Base-by-base conservation (phyloP, 1,140 invertebrate species). In the Ditylenchus dipsaci region DNA sequence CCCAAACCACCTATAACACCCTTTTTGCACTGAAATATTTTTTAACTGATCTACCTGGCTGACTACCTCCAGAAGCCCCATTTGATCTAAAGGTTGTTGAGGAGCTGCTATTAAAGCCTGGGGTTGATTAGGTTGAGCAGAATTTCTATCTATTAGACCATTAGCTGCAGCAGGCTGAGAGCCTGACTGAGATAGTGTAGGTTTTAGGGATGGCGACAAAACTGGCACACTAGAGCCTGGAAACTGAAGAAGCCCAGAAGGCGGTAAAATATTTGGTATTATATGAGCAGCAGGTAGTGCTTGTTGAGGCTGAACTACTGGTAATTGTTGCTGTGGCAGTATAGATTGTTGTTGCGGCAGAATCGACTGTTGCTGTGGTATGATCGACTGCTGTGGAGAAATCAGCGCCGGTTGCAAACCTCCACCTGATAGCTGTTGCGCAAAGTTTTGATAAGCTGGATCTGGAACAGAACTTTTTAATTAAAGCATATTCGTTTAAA, bases 361-460 rank as follows among this genome's bases (percentile, higher is more conserved):
- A 43, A 1, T 8, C 3, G 19, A 29, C 8, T 21, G 59, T 13
- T 59, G 30, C 21, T 59, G 21, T 15, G 11, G 21, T 21, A 30
- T 11, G 23, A 23, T 13, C 11, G 57, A 11, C 11, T 21, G 19
- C n/a, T 30, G 29, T 30, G 5, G 59, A 21, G n/a, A 21, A 19
- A 43, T 53, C n/a, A 61, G 59, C 21, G 21, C 19, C 13, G 59
- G 59, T 27, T 61, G 59, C 19, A 43, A 3, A 5, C 59, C 59
- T 8, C 59, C 59, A 43, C 19, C 38, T 3, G 59, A 3, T 19
- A 43, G n/a, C 26, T 61, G 59, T 43, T 43, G 59, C 8, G 19
- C 59, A 43, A 61, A 61, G 29, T 5, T 61, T 7, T 27, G 59
- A 61, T 7, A 61, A n/a, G 59, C 27, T 5, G 59, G 59, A 30